Conservation (phyloP, 2,797 vertebrate species). For the Numenius phaeopus region DNA sequence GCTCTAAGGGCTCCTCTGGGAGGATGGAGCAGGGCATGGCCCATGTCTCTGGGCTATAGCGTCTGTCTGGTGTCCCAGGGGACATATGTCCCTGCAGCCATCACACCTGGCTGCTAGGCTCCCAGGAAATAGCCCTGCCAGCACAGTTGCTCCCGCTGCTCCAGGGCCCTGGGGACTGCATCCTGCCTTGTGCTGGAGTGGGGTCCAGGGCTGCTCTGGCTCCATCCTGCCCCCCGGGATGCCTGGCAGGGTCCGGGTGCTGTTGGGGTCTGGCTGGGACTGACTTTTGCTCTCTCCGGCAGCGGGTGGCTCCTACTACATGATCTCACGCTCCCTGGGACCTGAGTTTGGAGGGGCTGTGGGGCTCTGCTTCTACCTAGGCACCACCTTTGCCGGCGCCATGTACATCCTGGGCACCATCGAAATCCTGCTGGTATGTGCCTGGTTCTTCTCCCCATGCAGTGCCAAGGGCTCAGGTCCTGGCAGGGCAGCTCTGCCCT, state of each 20-base stretch:
- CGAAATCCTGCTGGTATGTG: constrained; percentile 95
- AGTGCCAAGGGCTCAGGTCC: background rate
- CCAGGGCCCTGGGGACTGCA: background rate
- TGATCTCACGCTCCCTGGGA: constrained; percentile 98
- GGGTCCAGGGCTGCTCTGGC: background rate
- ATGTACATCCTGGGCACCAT: constrained; percentile 99
- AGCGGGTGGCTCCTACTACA: constrained; percentile 99
- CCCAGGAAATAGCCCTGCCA: background rate
- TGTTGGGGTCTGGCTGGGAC: background rate
- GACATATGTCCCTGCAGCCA: background rate
- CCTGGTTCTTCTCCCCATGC: accelerated
- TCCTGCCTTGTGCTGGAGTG: background rate
- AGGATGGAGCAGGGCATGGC: background rate
- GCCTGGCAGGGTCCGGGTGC: background rate
- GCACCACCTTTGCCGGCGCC: constrained; percentile 95
- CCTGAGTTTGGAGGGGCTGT: constrained; percentile 97
- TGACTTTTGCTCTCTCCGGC: constrained; percentile 46
- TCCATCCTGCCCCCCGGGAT: background rate
- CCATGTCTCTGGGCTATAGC: background rate
- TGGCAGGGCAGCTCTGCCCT: background rate
- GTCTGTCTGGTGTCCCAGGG: background rate
- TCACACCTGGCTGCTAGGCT: background rate
- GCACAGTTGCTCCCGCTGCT: background rate
- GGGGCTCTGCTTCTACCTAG: constrained; percentile 98
- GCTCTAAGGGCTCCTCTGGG: constrained; percentile 48